Base-by-base conservation (phyloP, 2,797 vertebrate species). In the Staurois parvus region DNA sequence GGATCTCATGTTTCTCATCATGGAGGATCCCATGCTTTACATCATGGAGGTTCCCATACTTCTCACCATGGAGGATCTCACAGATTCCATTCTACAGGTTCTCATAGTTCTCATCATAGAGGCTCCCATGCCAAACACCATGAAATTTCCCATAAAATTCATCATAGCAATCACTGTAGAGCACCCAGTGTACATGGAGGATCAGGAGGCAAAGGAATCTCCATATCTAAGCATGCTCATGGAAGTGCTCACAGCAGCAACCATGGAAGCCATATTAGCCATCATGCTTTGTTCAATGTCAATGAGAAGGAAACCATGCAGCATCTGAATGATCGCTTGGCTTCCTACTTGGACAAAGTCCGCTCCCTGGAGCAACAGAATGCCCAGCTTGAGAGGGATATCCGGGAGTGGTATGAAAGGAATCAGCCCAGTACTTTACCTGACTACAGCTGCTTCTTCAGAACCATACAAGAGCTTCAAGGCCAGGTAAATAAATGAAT, bases 301-400 rank as follows among this genome's bases (percentile, higher is more conserved):
- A 90, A 90, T 0, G 97, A 96, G 93, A 97, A 97, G 92, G 94
- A 95, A 92, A 97, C 96, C 92, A 97, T 97, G 96, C 96, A 97
- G 92, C 96, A 96, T 90, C 94, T 97, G 88, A 97, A 97, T 0
- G 94, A 96, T 85, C 96, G 97, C 6, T 94, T 97, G 94, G 95
- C 95, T 81, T 88, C 88, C 89, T 97, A 97, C 91, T 90, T 97
- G 91, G 95, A 96, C 0, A 97, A 96, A 91, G 96, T 97, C 75
- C 93, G 95, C 67, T 94, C 93, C 72, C 94, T 97, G 92, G 96
- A 97, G 90, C 87, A 13, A 67, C 91, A 92, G 12, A 96, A 96
- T 0, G 86, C 72, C 0, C 92, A 94, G 48, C 91, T 96, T 87
- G 96, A 96, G 90, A 4, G 91, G 13, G 95, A 92, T 90, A 97